Conservation (phyloP, 2,888 invertebrate genomes). For the Eurytoma californica region DNA sequence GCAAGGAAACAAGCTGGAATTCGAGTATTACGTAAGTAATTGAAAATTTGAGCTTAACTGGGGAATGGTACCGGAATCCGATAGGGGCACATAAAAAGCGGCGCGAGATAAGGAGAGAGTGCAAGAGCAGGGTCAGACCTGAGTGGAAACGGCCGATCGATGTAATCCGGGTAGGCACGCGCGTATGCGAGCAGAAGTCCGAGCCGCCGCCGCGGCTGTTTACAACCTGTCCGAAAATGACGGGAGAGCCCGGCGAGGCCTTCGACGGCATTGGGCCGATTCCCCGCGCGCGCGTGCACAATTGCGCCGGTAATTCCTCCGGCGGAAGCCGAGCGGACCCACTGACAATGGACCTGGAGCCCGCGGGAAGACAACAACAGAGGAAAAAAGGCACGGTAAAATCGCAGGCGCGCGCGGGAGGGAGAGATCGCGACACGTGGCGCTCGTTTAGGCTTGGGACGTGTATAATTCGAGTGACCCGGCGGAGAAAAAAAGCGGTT, state of each 20-base stretch:
- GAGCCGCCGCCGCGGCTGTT: not conserved
- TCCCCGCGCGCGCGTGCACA: not conserved
- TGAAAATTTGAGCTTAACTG: not conserved
- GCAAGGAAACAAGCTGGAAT: not conserved
- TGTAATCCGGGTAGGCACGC: not conserved
- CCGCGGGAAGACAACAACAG: not conserved
- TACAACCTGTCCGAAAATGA: conserved; percentile 29
- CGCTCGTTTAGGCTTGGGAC: not conserved
- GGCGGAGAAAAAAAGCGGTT: not conserved
- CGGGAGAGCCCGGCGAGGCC: not conserved
- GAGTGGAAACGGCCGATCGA: not conserved
- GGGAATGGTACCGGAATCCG: not conserved
- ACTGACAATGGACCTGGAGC: not conserved
- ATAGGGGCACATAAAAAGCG: not conserved
- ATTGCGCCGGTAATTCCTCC: not conserved
- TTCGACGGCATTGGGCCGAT: conserved; percentile 28
- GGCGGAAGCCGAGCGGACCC: not conserved
- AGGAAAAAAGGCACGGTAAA: not conserved
- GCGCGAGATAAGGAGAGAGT: not conserved
- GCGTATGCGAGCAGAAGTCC: not conserved
- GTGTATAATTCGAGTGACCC: not conserved
- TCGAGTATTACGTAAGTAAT: not conserved
- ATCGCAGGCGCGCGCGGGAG: not conserved
- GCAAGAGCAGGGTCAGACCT: not conserved
- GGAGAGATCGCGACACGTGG: conserved; percentile 18